phyloP scores from a whole-genome alignment of 2,888 invertebrate species.

The Rugalucina vietnamica region DNA sequence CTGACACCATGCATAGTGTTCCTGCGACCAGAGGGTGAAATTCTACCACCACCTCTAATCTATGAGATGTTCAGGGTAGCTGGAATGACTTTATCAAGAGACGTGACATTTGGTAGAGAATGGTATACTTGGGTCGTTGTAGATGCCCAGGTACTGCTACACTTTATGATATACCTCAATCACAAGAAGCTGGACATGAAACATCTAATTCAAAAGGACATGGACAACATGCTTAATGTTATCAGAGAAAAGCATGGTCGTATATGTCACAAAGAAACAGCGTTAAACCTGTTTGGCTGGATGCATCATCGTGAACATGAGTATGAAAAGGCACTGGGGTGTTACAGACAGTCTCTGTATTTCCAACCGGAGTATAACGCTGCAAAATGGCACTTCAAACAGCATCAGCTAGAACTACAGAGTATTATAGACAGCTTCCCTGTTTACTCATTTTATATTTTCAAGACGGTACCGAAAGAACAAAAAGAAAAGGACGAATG shows the following conservation, averaged over 20 bases:
- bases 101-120: not conserved
- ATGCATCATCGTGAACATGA: not conserved
- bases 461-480: no score
- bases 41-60: not conserved
- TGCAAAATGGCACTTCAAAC: not conserved
- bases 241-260: not conserved
- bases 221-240: not conserved
- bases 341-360: not conserved
- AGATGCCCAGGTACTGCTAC: not conserved
- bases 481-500: no score
- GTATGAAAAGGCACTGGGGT: not conserved
- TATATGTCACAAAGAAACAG: not conserved
- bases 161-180: not conserved
- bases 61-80: not conserved
- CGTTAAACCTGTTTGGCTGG: not conserved
- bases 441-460: no score
- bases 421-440: no score
- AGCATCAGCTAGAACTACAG: not conserved
- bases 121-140: not conserved
- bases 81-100: not conserved
- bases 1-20: not conserved
- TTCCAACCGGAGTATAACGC: not conserved
- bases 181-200: not conserved
- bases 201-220: not conserved
- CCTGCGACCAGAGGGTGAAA: not conserved